These are phyloP conservation scores for Mustela lutreola DNA, from an alignment of 2,113 vertebrate genomes.

Conservation along the genomic window DNA sequence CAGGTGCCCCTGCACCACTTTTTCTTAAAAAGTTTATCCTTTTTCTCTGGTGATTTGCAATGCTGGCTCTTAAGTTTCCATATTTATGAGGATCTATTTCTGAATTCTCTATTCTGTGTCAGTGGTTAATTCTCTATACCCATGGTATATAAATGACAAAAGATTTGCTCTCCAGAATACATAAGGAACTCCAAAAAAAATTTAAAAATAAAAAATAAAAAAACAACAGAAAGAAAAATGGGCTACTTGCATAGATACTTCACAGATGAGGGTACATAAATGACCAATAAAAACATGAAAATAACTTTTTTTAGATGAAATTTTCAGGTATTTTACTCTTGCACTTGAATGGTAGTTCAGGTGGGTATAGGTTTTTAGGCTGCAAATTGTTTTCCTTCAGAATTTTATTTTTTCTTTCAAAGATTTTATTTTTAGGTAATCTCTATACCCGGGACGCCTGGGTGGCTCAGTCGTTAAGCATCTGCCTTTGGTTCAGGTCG, in stretches of 20 bases:
- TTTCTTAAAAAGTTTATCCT: slow-evolving; percentile 13
- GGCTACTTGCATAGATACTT: not conserved
- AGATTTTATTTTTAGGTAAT: not conserved
- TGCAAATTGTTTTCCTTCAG: not conserved
- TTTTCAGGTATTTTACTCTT: not conserved
- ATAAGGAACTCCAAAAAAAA: not conserved
- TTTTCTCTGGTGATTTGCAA: not conserved
- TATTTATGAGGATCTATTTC: not conserved
- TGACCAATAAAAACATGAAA: not conserved
- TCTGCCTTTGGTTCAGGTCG: no score
- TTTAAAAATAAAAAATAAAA: not conserved
- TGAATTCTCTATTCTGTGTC: not conserved
- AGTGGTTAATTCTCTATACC: not conserved
- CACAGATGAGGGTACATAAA: not conserved
- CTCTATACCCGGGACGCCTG: not conserved
- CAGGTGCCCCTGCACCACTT: not conserved
- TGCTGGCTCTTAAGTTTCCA: not conserved
- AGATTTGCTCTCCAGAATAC: not conserved
- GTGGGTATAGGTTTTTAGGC: not conserved
- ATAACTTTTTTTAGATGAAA: not conserved
- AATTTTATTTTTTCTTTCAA: not conserved
- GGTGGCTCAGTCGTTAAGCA: no score
- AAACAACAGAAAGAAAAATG: not conserved
- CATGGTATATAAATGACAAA: not conserved
- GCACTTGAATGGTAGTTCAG: not conserved